Base-by-base conservation (phyloP, 1,140 invertebrate genomes). In the Tachypleus tridentatus region DNA sequence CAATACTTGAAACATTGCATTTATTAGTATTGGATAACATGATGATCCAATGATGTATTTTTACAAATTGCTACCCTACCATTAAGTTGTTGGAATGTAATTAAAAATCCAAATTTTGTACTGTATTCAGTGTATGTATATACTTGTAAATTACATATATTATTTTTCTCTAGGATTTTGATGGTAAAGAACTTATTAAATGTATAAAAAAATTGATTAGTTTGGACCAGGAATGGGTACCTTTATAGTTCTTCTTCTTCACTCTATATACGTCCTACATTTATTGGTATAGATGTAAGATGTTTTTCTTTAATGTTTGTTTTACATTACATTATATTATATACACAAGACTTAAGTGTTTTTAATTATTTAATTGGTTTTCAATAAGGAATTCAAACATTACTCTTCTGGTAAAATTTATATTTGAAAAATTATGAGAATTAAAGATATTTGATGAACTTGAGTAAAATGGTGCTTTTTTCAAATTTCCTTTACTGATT, bases 201-300 rank as follows among this genome's bases (percentile, higher is more conserved):
- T 93, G 93, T 72, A 80, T 99, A 9, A 84, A 85, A 71, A 84
- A 92, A 71, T 81, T 99, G 57, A 81, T 99, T 60, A 83, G 84
- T 73, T 88, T 98, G 66, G 97, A 99, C 74, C 87, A 91, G 73
- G 93, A 97, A 77, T 99, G 96, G 97, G 92, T 99, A 5, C 97
- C 97, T 4, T n/a, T 86, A 93, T 76, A 85, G 87, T 72, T 73
- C 73, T 10, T 81, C 86, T 5, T 88, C 89, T 72, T 95, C 93
- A 73, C 81, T 99, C 4, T 99, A 99, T 74, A 87, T 99, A 65
- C 82, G 97, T 72, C 97, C 97, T 56, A 97, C 97, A 1, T 79
- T 97, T 52, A 98, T 99, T 75, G 96, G 90, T 64, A 96, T 91
- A 65, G 96, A 99, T 80, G 93, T 97, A 81, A 86, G 84, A 82